Conservation (phyloP, 2,888 invertebrate species). For the Masnerella sp. region DNA sequence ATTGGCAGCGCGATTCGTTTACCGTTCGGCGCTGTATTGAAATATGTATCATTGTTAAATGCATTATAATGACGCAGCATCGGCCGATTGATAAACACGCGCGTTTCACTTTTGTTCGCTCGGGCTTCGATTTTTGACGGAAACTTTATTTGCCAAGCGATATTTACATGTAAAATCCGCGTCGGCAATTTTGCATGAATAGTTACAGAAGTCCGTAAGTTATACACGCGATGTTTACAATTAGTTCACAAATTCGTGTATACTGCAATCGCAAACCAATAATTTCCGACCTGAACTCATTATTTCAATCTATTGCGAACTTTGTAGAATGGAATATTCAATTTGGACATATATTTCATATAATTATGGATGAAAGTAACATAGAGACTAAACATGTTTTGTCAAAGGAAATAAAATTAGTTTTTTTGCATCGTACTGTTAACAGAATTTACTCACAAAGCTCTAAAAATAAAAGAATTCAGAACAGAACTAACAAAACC, state of each 20-base stretch:
- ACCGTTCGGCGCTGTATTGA: not conserved
- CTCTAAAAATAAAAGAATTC: too few species aligned
- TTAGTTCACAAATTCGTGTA: slow-evolving; percentile 32
- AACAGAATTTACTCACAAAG: too few species aligned
- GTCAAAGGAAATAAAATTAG: too few species aligned
- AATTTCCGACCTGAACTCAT: slow-evolving; percentile 26
- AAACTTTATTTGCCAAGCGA: slow-evolving; percentile 6
- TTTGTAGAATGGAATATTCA: too few species aligned
- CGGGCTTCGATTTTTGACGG: not conserved
- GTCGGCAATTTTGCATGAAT: slow-evolving; percentile 33
- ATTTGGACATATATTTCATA: too few species aligned
- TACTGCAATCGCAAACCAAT: slow-evolving; percentile 35
- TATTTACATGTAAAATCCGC: slow-evolving; percentile 27
- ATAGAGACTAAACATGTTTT: too few species aligned
- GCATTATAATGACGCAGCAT: not conserved
- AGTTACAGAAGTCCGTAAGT: slow-evolving; percentile 16
- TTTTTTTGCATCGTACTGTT: too few species aligned
- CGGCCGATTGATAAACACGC: not conserved
- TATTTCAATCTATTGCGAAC: too few species aligned
- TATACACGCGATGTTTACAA: slow-evolving; percentile 31
- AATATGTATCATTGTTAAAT: slow-evolving; percentile 6
- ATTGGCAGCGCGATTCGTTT: not conserved
- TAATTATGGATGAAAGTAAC: too few species aligned
- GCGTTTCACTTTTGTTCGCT: not conserved
- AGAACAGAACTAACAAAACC: too few species aligned